Base-by-base conservation (phyloP, 2,888 invertebrate genomes). In the Hydropsyche betteni region DNA sequence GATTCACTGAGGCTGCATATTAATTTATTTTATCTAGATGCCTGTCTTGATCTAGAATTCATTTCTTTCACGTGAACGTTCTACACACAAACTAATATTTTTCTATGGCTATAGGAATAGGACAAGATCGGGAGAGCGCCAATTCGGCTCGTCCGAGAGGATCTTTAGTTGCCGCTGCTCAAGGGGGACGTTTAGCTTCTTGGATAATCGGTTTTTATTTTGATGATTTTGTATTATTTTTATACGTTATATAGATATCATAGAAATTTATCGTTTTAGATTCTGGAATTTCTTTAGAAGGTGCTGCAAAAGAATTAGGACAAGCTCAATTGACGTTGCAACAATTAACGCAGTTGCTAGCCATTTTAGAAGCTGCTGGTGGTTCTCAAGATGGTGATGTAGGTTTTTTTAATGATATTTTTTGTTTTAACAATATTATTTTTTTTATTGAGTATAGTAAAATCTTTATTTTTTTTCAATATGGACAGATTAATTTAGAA, bases 291-390 rank as follows among this genome's bases (percentile, higher is more conserved):
- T 88, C 88, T 0, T 82, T 91, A 76, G 91, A 91, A 80, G 88
- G 87, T 68, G 90, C 89, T 75, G 91, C 90, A 79, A 89, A 89
- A 75, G 92, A 91, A 84, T 85, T 93, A 74, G 89, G 89, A 0
- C 88, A 90, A 78, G 90, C 91, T 33, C 92, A 93, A 83, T 88
- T 91, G 80, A 91, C 91, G 50, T 86, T 94, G 69, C 90, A 89
- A 80, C 92, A 93, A 83, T 83, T 94, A 80, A 87, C 89, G 80
- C 85, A 90, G 58, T 84, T 93, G 74, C 83, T 93, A 78, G 90
- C 91, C 36, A 84, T 87, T 0, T 80, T 87, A 79, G 87, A 87
- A 77, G 80, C 84, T 2, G 87, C 87, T 75, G 86, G 86, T 44
- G 87, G 86, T 64, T 87, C 87, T 79, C 87, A 87, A 64, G 89